Percentiles rank a stretch among this genome's conserved stretches.
phyloP scores from a whole-genome alignment of 2,888 invertebrate genomes.

The Pterobdella sp. region DNA sequence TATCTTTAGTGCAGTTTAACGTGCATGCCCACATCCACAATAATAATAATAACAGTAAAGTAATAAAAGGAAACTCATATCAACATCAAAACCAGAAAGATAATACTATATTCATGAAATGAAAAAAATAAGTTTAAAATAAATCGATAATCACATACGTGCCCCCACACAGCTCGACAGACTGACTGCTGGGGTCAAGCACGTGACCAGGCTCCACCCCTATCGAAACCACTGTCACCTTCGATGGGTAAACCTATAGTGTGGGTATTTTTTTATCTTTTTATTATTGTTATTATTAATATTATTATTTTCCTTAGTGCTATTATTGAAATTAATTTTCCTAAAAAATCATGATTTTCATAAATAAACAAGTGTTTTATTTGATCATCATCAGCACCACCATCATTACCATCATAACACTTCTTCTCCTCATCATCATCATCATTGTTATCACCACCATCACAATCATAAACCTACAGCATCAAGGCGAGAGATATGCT shows the following conservation, averaged over 20 bases:
- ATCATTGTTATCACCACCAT: background rate
- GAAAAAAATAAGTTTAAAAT: background rate
- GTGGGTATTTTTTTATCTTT: too few relatives aligned
- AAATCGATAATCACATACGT: conserved; percentile 43
- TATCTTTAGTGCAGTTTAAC: too few relatives aligned
- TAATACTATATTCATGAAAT: background rate
- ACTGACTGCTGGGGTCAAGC: conserved; percentile 33
- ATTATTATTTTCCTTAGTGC: too few relatives aligned
- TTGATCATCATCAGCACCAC: background rate
- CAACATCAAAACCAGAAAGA: background rate
- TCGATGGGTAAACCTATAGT: conserved; percentile 42
- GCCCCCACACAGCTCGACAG: conserved; percentile 48
- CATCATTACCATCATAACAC: background rate
- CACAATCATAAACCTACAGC: conserved; percentile 37
- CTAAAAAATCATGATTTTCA: too few relatives aligned
- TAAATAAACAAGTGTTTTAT: too few relatives aligned
- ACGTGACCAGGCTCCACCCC: conserved; percentile 34
- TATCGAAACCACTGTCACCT: conserved; percentile 43
- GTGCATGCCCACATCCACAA: too few relatives aligned
- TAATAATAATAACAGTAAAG: too few relatives aligned
- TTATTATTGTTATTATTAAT: too few relatives aligned
- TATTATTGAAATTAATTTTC: too few relatives aligned
- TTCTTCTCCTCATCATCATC: background rate
- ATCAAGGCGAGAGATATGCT: conserved; percentile 34
- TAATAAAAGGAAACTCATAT: too few relatives aligned